Percentiles rank a stretch among this genome's conserved stretches.
These are phyloP conservation scores for Drosophila cardini DNA, from an alignment of 1,140 invertebrate genomes.

Conservation along the genomic window DNA sequence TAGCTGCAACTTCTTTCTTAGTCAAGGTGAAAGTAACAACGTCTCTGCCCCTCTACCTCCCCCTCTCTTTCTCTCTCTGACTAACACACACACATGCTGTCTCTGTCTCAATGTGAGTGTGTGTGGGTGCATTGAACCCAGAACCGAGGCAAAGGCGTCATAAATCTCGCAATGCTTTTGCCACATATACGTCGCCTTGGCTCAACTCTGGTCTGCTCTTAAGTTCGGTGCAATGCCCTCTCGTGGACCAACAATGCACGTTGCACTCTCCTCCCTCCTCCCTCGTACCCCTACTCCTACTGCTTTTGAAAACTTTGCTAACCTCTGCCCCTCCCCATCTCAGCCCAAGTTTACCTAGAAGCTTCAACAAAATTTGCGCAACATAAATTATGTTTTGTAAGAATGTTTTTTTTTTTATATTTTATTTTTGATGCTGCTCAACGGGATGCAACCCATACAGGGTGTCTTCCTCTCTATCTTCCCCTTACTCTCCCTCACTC, in stretches of 20 bases:
- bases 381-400: conserved; percentile 82
- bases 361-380: conserved; percentile 69
- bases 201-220: conserved; percentile 10
- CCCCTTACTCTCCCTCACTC: conserved; percentile 1
- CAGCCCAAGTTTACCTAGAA: background rate
- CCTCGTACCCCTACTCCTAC: too few relatives aligned
- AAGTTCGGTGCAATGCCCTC: conserved; percentile 35
- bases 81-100: background rate
- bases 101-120: background rate
- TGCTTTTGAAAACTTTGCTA: too few relatives aligned
- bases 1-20: conserved; percentile 46
- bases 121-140: conserved; percentile 39
- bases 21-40: conserved; percentile 64
- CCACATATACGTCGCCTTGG: conserved; percentile 23
- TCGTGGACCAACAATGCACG: conserved; percentile 31
- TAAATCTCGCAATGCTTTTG: conserved; percentile 42
- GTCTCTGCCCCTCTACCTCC: background rate
- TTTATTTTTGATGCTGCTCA: conserved; percentile 32
- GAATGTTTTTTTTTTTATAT: conserved; percentile 55
- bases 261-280: background rate
- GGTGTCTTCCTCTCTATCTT: background rate
- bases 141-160: conserved; percentile 43
- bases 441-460: conserved; percentile 14
- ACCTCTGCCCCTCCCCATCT: background rate
- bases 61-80: background rate